phyloP scores from a whole-genome alignment of 1,140 invertebrate species.

The Hypsibius dujardini region DNA sequence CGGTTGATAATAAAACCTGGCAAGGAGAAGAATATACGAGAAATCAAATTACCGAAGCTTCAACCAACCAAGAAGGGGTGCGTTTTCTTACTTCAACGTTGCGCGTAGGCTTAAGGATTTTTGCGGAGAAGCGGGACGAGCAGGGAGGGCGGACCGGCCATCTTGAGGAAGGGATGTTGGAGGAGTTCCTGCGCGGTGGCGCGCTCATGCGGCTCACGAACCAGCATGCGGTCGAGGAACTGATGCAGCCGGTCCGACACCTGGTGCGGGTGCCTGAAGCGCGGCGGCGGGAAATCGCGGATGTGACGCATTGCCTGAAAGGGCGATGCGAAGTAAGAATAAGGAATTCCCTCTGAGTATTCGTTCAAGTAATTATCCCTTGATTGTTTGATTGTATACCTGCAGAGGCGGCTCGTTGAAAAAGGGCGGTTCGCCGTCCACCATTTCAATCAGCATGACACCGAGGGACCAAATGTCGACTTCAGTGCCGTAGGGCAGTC shows the following conservation, averaged over 20 bases:
- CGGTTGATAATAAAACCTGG: no score
- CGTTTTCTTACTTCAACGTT: no score
- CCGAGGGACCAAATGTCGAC: slow-evolving; percentile 89
- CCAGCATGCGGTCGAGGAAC: slow-evolving; percentile 80
- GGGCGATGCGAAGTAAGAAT: not conserved
- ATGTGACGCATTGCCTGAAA: slow-evolving; percentile 72
- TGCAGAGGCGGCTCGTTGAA: slow-evolving; percentile 95
- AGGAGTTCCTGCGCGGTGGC: slow-evolving; percentile 75
- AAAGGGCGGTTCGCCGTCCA: slow-evolving; percentile 95
- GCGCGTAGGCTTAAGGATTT: no score
- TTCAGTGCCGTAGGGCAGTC: slow-evolving; percentile 88
- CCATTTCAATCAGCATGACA: slow-evolving; percentile 96
- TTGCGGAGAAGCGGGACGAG: slow-evolving; percentile 52
- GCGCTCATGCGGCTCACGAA: slow-evolving; percentile 73
- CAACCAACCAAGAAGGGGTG: no score
- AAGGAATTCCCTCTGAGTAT: not conserved
- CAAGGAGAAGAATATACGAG: no score
- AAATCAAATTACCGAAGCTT: no score
- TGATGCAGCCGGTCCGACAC: slow-evolving; percentile 67
- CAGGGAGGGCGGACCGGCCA: slow-evolving; percentile 72
- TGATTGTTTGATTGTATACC: not conserved
- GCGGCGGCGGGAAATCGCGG: slow-evolving; percentile 89
- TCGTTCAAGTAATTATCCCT: not conserved
- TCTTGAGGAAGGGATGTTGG: slow-evolving; percentile 76
- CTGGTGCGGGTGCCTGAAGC: slow-evolving; percentile 75